Percentiles rank a stretch among this genome's conserved stretches.
phyloP scores from a whole-genome alignment of 2,113 vertebrate species.

The Paedocypris sp. region DNA sequence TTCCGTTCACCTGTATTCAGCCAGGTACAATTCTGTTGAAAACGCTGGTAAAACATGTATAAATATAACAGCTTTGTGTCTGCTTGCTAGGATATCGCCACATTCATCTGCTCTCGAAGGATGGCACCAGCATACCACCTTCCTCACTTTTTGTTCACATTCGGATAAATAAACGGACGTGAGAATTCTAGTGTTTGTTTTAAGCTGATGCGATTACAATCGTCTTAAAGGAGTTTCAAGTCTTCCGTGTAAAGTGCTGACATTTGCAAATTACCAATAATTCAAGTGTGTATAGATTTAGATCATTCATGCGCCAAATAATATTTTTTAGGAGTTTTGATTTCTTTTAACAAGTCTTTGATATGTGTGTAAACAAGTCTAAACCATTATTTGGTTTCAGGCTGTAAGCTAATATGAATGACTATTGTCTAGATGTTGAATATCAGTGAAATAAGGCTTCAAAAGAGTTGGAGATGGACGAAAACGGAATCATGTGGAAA shows the following conservation, averaged over 20 bases:
- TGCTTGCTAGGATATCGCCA: conserved; percentile 78
- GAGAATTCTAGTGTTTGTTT: background rate
- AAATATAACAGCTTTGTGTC: too few species aligned
- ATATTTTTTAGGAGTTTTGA: background rate
- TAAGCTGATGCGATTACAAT: background rate
- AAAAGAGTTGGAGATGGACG: too few species aligned
- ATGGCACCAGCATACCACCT: conserved; percentile 78
- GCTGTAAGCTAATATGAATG: too few species aligned
- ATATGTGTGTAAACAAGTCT: too few species aligned
- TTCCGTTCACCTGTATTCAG: conserved; percentile 78
- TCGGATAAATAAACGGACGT: conserved; percentile 48
- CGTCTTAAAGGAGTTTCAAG: background rate
- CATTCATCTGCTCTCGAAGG: conserved; percentile 83
- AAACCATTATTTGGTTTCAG: too few species aligned
- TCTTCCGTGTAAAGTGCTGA: conserved; percentile 11
- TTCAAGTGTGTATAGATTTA: background rate
- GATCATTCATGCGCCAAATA: background rate
- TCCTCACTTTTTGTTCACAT: conserved; percentile 82
- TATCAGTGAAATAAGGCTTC: too few species aligned
- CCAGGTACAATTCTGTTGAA: conserved; percentile 61
- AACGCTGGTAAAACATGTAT: too few species aligned
- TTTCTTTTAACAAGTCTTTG: background rate
- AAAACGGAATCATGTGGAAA: too few species aligned
- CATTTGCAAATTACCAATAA: background rate
- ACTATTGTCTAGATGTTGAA: too few species aligned